Percentiles rank a stretch among this genome's conserved stretches.
These are phyloP conservation scores for Lucinisca nassula DNA, from an alignment of 2,888 invertebrate genomes.

Conservation along the genomic window DNA sequence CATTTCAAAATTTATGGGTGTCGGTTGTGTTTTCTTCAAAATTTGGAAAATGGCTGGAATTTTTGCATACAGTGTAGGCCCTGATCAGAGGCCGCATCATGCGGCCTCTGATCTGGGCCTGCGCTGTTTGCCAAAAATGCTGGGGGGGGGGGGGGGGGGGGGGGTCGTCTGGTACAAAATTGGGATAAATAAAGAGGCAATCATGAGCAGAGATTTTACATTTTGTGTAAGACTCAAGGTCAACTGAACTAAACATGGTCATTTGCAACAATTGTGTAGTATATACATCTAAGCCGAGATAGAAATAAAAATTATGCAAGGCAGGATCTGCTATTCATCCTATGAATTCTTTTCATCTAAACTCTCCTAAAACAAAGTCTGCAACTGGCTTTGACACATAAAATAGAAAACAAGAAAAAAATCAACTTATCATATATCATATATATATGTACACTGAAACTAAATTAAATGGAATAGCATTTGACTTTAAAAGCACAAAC, in stretches of 20 bases:
- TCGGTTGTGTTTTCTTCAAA: too few species aligned
- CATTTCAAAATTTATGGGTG: too few species aligned
- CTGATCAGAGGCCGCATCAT: too few species aligned
- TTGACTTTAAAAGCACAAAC: conserved; percentile 7
- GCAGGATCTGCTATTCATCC: not conserved
- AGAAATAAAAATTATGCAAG: not conserved
- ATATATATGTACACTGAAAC: conserved; percentile 6
- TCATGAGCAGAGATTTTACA: not conserved
- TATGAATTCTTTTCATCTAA: not conserved
- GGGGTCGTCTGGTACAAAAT: too few species aligned
- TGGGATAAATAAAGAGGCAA: too few species aligned
- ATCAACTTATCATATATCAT: not conserved
- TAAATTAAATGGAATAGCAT: not conserved
- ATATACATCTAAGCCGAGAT: not conserved
- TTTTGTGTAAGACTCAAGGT: not conserved
- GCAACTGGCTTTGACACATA: conserved; percentile 7
- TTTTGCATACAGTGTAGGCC: too few species aligned
- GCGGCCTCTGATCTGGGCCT: too few species aligned
- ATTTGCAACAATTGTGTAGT: not conserved
- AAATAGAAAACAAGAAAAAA: conserved; percentile 1
- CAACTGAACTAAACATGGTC: not conserved
- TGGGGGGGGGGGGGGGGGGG: too few species aligned
- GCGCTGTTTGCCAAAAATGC: too few species aligned
- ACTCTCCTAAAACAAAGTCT: conserved; percentile 4
- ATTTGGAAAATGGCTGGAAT: too few species aligned